Evolutionary conservation across 2,888 invertebrate species (phyloP), one percentile per base, ranked within the genome.

Genomic region (Synergus laeviventris): DNA sequence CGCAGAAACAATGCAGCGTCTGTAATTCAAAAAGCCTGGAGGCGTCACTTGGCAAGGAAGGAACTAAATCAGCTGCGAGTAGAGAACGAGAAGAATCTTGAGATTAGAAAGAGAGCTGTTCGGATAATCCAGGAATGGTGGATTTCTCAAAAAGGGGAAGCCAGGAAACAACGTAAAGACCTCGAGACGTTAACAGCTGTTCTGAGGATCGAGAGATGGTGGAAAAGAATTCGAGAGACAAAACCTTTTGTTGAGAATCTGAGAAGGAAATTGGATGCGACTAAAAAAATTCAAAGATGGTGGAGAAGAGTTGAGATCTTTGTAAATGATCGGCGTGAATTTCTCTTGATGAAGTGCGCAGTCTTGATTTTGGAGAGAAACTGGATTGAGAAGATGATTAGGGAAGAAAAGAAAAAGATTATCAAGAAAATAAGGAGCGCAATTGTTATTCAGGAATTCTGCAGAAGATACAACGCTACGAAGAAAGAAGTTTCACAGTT

Each of bases 61-160:
- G 21, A 76, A 14, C 16, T 80, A 3, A 21, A 78, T 16, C 24
- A 38, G 5, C 74, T 85, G n/a, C 83, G 75, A 45, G 79, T 83
- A 49, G 74, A 82, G 18, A 78, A 81, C 36, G 31, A 38, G 8
- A 75, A 74, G 3, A 21, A 80, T 24, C 59, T 84, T 70, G 87
- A 91, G 76, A 89, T 88, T 24, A 92, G 91, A 74, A 91, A 92
- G 76, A 86, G 89, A 3, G 94, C 95, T 0, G 94, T 94, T 0
- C 91, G 88, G 16, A 89, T 90, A 21, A 94, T 95, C 75, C 95
- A 95, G 86, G 85, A 84, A 61, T 92, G 92, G 92, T 94, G 93
- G 92, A 92, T 91, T 16, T 87, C 90, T 16, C 91, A 91, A 59
- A 86, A 79, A 75, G 87, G 85, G 61, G 70, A 82, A 12, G 85